Evolutionary conservation across 2,888 invertebrate genomes (phyloP), one percentile per base, ranked within the genome.

Genomic region (Penaeus monodon): DNA sequence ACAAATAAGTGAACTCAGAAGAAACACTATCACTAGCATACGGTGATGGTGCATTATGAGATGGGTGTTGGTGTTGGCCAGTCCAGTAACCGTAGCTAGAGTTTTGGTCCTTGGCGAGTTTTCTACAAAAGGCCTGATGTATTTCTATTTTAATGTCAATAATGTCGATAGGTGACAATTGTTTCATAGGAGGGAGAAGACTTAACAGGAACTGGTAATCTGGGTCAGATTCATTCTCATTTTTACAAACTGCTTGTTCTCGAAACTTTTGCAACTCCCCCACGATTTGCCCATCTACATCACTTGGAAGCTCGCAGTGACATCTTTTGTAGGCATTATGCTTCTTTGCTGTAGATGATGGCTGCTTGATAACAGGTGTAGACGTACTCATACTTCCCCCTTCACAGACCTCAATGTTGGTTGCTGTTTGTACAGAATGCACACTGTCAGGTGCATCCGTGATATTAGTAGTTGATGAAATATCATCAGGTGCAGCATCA

Each of bases 121-220:
- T 83, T 38, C 83, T 83, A 63, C 83, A 74, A 74, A n/a, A 83
- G 83, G 83, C 83, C 74, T 83, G 29, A 63, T 83, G 64, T 63
- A 83, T 83, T 83, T 83, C 76, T 74, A 63, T 83, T 76, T 74
- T 83, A 27, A 83, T 83, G 76, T 83, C 83, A 27, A 74, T 74
- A 63, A 64, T 83, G 76, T 83, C 83, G 20, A 29, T 29, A 27
- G 79, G 63, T 4, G 79, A 79, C 79, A 79, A 63, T 79, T 70
- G 82, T 82, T 73, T 70, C 82, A 83, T 83, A 24, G 33, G 33
- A 83, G 83, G 76, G 24, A 83, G 76, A 38, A 74, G 74, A 63
- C 83, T 83, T 83, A 83, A 76, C 65, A 83, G 74, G 63, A 83
- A 84, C 64, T 78, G 84, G 84, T 49, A 78, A 78, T 84, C 83